Percentiles rank a stretch among this genome's conserved stretches.
These are phyloP conservation scores for Chrysochloris asiatica DNA, from an alignment of 2,113 vertebrate genomes.

Conservation along the genomic window DNA sequence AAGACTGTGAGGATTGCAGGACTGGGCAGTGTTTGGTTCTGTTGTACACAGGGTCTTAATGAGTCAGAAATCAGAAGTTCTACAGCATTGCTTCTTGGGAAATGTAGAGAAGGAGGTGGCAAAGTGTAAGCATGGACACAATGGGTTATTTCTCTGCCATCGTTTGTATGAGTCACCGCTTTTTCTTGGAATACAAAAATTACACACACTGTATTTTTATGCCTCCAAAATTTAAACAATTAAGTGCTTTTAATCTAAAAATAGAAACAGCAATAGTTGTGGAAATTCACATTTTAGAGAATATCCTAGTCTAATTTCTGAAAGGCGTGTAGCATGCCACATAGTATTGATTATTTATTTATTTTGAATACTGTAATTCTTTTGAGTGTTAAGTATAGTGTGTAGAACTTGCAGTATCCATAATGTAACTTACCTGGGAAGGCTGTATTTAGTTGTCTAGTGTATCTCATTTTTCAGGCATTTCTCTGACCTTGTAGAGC, in stretches of 20 bases:
- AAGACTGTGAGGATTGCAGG: background rate
- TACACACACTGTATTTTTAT: background rate
- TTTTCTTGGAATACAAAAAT: constrained; percentile 6
- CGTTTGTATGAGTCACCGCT: background rate
- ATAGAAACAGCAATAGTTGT: background rate
- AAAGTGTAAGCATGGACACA: background rate
- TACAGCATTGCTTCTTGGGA: background rate
- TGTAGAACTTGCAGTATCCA: background rate
- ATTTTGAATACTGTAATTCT: background rate
- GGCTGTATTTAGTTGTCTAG: background rate
- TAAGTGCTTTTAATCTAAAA: background rate
- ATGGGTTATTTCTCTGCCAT: background rate
- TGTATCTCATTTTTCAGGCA: background rate
- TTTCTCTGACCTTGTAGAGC: constrained; percentile 46
- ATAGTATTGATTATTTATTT: background rate
- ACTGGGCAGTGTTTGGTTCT: background rate
- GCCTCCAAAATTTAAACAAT: constrained; percentile 21
- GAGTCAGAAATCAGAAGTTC: background rate
- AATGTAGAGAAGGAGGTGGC: background rate
- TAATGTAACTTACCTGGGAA: background rate
- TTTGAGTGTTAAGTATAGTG: background rate
- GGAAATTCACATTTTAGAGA: background rate
- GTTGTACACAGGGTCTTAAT: background rate
- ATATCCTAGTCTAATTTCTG: background rate
- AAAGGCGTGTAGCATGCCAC: background rate